Evolutionary conservation across 1,140 invertebrate species (phyloP), one percentile per base, ranked within the genome.

Genomic region (Megalonaias nervosa): DNA sequence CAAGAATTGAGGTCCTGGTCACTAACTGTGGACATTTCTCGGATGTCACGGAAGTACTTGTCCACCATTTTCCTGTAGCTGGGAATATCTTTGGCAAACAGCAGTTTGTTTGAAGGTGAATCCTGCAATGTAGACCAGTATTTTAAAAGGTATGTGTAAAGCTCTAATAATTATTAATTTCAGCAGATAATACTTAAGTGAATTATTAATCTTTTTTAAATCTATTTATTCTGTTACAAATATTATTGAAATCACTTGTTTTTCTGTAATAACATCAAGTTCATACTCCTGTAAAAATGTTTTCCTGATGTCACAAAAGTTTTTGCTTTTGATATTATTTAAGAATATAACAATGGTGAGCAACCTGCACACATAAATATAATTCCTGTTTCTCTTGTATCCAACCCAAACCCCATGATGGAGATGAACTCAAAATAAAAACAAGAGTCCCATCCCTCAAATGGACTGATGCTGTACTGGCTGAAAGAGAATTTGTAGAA

Each of bases 1-100:
- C 99, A 98, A 31, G 97, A 96, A 91, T 97, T 99, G 97, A 99
- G 99, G 89, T 99, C 98, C 92, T 99, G 97, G 91, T 99, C 98
- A 79, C 96, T 97, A 91, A 99, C 98, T 77, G 97, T 95, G 82
- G 97, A 95, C 97, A 99, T 98, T 62, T 89, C 88, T 70, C 91
- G 88, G 68, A 94, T 93, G 72, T 92, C 91, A 38, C 88, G 85
- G 84, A 93, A 93, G 84, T 92, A 93, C 23, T 92, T 91, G 62
- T 87, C 90, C 13, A 91, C 89, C 80, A 84, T 80, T 73, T 87
- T 85, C 55, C 88, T 84, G 74, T 89, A 90, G 38, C 85, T 84
- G 59, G 89, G 87, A 78, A 90, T 91, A 82, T 91, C 90, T 82
- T 89, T 91, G 75, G 90, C 89, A 87, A 89, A 91, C 71, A 91